Evolutionary conservation across 2,113 vertebrate genomes (phyloP).

Genomic region (Saccopteryx leptura): DNA sequence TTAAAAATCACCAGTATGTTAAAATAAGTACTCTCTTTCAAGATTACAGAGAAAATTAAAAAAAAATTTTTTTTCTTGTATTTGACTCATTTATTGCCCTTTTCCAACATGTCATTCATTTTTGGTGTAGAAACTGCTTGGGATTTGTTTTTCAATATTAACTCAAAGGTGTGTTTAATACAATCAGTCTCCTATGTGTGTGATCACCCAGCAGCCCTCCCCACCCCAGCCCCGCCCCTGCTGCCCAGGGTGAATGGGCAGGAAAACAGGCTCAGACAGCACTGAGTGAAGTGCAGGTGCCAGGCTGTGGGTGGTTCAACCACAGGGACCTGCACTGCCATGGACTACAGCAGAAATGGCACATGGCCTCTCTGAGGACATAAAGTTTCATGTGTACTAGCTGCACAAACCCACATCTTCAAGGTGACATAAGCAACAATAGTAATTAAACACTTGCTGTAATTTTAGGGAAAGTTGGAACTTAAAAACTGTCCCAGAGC

Average conservation of each 20-base stretch:
- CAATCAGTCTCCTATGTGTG: conserved; percentile 62
- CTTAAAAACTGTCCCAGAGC: background rate
- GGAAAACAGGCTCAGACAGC: conserved; percentile 6
- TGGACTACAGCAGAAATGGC: conserved; percentile 90
- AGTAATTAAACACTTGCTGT: too few relatives aligned
- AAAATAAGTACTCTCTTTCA: background rate
- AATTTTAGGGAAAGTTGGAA: background rate
- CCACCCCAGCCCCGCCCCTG: too few relatives aligned
- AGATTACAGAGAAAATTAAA: background rate
- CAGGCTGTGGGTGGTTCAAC: background rate
- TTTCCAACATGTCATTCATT: conserved; percentile 62
- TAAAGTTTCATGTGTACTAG: background rate
- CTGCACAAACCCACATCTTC: background rate
- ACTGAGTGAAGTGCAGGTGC: conserved; percentile 46
- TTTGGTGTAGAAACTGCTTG: conserved; percentile 76
- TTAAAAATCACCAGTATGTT: background rate
- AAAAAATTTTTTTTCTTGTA: background rate
- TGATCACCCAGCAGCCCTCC: conserved; percentile 20
- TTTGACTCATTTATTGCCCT: conserved; percentile 77
- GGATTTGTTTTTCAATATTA: conserved; percentile 72
- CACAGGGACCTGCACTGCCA: conserved; percentile 72
- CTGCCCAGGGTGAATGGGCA: background rate
- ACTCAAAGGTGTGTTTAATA: conserved; percentile 73
- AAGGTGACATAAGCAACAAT: background rate
- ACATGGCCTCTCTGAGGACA: background rate